Conservation (phyloP, 2,113 vertebrate genomes). For the Artemisiospiza belli region DNA sequence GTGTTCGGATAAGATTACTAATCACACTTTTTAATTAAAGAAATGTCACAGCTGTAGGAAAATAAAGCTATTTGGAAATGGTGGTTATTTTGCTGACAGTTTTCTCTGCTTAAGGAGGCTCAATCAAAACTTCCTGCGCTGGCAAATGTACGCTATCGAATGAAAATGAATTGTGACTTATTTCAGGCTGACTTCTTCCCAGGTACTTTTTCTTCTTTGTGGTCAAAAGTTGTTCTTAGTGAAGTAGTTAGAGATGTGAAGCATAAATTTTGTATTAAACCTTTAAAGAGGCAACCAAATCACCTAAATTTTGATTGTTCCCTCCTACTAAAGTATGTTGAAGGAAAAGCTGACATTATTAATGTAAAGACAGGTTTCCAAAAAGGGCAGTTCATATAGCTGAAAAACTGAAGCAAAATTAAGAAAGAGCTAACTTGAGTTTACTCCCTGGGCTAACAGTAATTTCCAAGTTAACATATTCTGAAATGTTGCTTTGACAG, state of each 20-base stretch:
- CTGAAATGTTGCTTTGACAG: slow-evolving; percentile 46
- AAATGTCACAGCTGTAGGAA: not conserved
- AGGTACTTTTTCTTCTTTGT: not conserved
- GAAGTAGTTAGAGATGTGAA: not conserved
- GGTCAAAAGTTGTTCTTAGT: not conserved
- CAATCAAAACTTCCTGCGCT: not conserved
- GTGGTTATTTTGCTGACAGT: not conserved
- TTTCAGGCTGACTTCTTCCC: not conserved
- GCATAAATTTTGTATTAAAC: not conserved
- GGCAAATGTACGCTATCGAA: not conserved
- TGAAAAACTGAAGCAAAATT: not conserved
- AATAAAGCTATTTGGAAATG: not conserved
- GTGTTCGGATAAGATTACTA: not conserved
- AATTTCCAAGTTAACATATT: slow-evolving; percentile 25
- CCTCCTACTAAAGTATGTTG: not conserved
- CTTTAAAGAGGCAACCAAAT: not conserved
- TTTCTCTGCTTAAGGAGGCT: not conserved
- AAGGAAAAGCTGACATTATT: not conserved
- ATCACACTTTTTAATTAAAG: slow-evolving; percentile 16
- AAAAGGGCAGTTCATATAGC: not conserved
- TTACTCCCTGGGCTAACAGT: not conserved
- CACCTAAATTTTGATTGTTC: not conserved
- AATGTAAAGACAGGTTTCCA: not conserved
- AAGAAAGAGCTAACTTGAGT: not conserved
- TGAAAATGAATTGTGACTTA: not conserved